Base-by-base conservation (phyloP, 1,140 invertebrate genomes). In the Pomacea maculata region DNA sequence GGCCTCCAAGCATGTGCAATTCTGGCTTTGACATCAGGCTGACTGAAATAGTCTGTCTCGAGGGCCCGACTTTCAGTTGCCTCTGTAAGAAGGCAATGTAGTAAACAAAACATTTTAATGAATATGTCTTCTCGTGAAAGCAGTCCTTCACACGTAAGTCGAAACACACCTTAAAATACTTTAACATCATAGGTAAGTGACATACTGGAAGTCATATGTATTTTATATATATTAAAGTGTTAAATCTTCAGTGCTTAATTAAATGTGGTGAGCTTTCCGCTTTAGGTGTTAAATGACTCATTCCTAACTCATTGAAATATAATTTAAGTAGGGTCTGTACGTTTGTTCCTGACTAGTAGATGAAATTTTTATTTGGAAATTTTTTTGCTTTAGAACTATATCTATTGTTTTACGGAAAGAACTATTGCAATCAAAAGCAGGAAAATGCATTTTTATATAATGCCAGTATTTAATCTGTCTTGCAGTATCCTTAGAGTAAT, bases 1-100 rank as follows among this genome's bases (percentile, higher is more conserved):
- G 84, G 9, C 92, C 92, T n/a, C 90, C 92, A 45, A 91, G 83
- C 3, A 92, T 75, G 80, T 90, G 90, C 11, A 92, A 78, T 12
- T 89, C 87, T n/a, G 92, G 92, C 61, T 84, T 84, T 57, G 82
- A 85, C 19, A 85, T 81, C 3, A 75, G 78, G 15, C 45, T 65
- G 21, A 88, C 80, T 73, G 73, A 21, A 7, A 85, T 34, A 15
- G 52, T 74, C 14, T 79, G 29, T 52, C 78, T 11, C 1, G 61
- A 71, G 11, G 76, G 79, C 25, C 72, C 70, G 52, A 70, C 19
- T 9, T 15, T 21, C 14, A 21, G 12, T 17, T 81, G 17, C 21
- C 75, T 79, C 14, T 70, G 72, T 78, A 76, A 77, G 78, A 79
- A 63, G 34, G 19, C 34, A 55, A 72, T 0, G 4, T 55, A 12